A percentile compares a stretch with the other conserved stretches of the same genome.
These are phyloP conservation scores for Philopedon plagiatum DNA, from an alignment of 2,888 invertebrate species.

Conservation along the genomic window DNA sequence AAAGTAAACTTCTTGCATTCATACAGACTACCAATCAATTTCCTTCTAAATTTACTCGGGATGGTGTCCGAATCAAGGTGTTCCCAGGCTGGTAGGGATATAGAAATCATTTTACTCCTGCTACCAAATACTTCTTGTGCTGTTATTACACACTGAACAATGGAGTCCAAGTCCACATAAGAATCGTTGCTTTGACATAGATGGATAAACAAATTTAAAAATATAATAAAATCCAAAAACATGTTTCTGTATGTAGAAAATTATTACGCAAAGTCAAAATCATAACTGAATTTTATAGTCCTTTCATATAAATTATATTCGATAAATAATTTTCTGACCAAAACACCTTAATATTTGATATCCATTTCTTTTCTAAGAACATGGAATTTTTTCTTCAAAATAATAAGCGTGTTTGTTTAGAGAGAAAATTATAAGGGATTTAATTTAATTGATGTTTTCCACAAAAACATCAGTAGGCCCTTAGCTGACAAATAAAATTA, in stretches of 20 bases:
- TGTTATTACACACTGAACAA: constrained; percentile 17
- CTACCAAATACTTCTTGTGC: constrained; percentile 8
- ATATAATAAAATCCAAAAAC: neutral
- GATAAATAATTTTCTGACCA: neutral
- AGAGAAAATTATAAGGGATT: neutral
- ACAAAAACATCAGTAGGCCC: too few relatives aligned
- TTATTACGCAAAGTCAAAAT: neutral
- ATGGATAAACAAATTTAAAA: neutral
- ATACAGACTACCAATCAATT: neutral
- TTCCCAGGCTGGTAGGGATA: constrained; percentile 15
- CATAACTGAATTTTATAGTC: neutral
- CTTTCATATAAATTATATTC: neutral
- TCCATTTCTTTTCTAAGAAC: neutral
- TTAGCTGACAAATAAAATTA: neutral
- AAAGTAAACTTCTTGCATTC: neutral
- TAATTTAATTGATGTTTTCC: too few relatives aligned
- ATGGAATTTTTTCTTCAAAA: neutral
- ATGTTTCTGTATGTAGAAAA: neutral
- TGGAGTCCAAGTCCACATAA: neutral
- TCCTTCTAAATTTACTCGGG: neutral
- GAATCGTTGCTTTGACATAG: neutral
- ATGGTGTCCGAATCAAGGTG: neutral
- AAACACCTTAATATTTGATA: neutral
- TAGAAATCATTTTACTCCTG: constrained; percentile 5
- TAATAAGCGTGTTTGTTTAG: too few relatives aligned